Evolutionary conservation across 2,113 vertebrate genomes (phyloP), one percentile per base, ranked within the genome.

Genomic region (Polypterus senegalus): DNA sequence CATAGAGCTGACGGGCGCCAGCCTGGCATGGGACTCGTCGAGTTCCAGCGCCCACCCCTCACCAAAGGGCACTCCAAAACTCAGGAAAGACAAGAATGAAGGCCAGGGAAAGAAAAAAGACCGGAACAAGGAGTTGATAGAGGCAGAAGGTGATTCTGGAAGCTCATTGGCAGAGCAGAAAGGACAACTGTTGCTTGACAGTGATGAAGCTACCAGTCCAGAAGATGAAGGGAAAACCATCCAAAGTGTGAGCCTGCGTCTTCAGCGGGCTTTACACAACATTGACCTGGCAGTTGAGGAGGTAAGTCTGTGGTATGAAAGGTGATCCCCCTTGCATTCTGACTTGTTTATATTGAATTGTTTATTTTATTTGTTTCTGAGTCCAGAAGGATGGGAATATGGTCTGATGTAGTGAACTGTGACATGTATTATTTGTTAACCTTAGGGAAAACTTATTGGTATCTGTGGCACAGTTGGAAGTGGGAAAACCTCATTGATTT

Each of bases 401-500:
- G 4, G 7, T 61, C n/a, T 27, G 27, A 27, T 27, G 27, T 27
- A 27, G 27, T 27, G 27, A 27, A 27, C 27, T 27, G 27, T 27
- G 27, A 27, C 27, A 27, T 27, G 27, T 27, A 27, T 27, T 27
- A 27, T 27, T 27, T 27, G 27, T 27, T 27, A 27, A 27, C 27
- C 6, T 7, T 73, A 94, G 92, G 92, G 90, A 48, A 88, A 88
- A 69, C 84, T 96, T 72, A 81, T 95, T 58, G 93, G 93, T 60
- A 91, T 97, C 74, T 97, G 93, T 67, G 93, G 93, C 67, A 91
- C 90, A 63, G 92, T 97, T 58, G 93, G 93, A 72, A 91, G 92
- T 4, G 93, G 93, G 68, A 97, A 97, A 76, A 93, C 91, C 4
- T 95, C 93, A 2, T 82, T 97, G 54, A 88, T 93, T 66, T 92